These are phyloP conservation scores for Macroramphosus scolopax DNA, from an alignment of 2,797 vertebrate species.

Conservation along the genomic window DNA sequence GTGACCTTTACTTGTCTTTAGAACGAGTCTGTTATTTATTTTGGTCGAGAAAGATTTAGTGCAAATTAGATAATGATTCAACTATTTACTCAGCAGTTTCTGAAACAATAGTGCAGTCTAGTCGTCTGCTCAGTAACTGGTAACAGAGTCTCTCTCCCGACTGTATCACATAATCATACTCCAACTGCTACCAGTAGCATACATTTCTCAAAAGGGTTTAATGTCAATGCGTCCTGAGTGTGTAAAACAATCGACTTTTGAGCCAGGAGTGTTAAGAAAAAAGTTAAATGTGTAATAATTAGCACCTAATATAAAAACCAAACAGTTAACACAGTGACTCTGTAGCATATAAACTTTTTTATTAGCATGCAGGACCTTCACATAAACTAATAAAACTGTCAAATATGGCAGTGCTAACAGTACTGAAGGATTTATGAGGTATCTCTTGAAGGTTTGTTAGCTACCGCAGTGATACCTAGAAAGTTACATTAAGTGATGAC, in stretches of 20 bases:
- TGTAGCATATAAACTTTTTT: slow-evolving; percentile 2
- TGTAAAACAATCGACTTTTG: slow-evolving; percentile 2
- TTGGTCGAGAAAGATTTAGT: slow-evolving; percentile 10
- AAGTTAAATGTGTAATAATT: slow-evolving; percentile 9
- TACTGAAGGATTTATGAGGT: not conserved
- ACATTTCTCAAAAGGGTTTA: slow-evolving; percentile 5
- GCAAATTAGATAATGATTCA: slow-evolving; percentile 22
- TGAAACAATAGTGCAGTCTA: slow-evolving; percentile 5
- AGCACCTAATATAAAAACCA: slow-evolving; percentile 27
- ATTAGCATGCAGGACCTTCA: slow-evolving; percentile 1
- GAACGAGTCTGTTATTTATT: slow-evolving; percentile 17
- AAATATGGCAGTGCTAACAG: slow-evolving; percentile 3
- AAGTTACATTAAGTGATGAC: too few relatives aligned
- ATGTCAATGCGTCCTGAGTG: slow-evolving; percentile 3
- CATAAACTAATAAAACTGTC: slow-evolving; percentile 22
- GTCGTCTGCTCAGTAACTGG: not conserved
- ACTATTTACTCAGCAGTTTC: slow-evolving; percentile 25
- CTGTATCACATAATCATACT: slow-evolving; percentile 12
- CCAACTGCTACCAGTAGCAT: not conserved
- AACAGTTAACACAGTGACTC: slow-evolving; percentile 4
- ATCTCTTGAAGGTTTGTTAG: too few relatives aligned
- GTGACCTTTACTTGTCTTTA: slow-evolving; percentile 4
- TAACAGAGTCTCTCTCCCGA: slow-evolving; percentile 7
- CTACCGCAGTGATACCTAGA: too few relatives aligned
- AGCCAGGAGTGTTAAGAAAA: slow-evolving; percentile 15